A percentile compares a stretch with the other conserved stretches of the same genome.
Conservation (phyloP, 2,888 invertebrate species). For the Clanis bilineata region DNA sequence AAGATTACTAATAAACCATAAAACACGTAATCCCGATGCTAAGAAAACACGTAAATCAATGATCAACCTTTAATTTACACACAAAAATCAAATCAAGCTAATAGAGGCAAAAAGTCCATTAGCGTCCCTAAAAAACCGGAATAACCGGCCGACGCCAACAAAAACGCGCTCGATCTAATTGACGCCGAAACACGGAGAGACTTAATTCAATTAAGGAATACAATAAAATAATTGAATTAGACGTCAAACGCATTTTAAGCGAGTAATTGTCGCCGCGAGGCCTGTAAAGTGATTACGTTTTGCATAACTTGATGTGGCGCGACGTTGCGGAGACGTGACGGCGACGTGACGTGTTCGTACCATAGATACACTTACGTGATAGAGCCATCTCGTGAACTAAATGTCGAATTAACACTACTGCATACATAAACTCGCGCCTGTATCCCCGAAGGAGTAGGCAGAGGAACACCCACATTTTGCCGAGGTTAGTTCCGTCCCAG, state of each 20-base stretch:
- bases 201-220: constrained; percentile 63
- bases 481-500: too few species aligned
- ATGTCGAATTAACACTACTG: too few species aligned
- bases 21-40: not conserved
- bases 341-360: not conserved
- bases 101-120: constrained; percentile 5
- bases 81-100: not conserved
- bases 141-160: constrained; percentile 15
- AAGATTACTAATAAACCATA: not conserved
- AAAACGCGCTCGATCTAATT: constrained; percentile 45
- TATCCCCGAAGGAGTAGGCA: too few species aligned
- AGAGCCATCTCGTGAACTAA: too few species aligned
- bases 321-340: constrained; percentile 23
- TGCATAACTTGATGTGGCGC: constrained; percentile 62
- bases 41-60: not conserved
- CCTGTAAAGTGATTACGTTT: constrained; percentile 67
- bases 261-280: constrained; percentile 48
- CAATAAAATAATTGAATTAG: constrained; percentile 74
- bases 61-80: not conserved
- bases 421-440: too few species aligned
- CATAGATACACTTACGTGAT: too few species aligned
- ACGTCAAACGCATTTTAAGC: constrained; percentile 71
- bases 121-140: not conserved
- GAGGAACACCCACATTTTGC: too few species aligned
- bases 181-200: constrained; percentile 47